Percentiles rank a stretch among this genome's conserved stretches.
These are phyloP conservation scores for Plebejus melissa DNA, from an alignment of 2,888 invertebrate genomes.

Conservation along the genomic window DNA sequence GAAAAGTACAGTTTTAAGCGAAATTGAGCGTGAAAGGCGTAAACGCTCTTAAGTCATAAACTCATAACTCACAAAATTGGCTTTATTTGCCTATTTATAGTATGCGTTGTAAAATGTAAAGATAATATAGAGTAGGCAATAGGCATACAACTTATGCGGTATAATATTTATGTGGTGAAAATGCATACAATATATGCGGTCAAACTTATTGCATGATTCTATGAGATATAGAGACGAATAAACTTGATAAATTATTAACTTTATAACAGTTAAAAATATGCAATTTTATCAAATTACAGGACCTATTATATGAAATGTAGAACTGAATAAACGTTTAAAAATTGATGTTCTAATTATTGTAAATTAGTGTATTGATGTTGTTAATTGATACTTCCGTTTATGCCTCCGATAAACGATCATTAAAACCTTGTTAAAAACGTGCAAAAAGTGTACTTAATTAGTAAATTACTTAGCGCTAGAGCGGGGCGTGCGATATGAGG, in stretches of 20 bases:
- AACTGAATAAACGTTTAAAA: background rate
- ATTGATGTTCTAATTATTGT: background rate
- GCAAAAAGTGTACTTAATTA: background rate
- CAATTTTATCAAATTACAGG: no score
- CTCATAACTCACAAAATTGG: no score
- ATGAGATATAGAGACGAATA: background rate
- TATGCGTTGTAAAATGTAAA: background rate
- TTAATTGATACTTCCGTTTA: background rate
- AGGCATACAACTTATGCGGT: background rate
- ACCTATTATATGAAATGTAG: no score
- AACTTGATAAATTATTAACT: no score
- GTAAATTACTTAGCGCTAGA: background rate
- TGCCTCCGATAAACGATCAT: background rate
- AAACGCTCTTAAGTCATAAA: no score
- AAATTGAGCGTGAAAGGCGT: no score
- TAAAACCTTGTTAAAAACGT: background rate
- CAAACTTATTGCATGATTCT: background rate
- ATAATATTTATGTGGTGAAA: no score
- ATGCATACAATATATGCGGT: background rate
- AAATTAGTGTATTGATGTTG: no score
- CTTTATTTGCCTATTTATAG: no score
- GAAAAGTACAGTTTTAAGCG: no score
- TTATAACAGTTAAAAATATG: no score
- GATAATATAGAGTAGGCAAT: background rate
- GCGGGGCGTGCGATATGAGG: slow-evolving; percentile 25